phyloP scores from a whole-genome alignment of 2,797 vertebrate species.

The Lacerta bilineata region DNA sequence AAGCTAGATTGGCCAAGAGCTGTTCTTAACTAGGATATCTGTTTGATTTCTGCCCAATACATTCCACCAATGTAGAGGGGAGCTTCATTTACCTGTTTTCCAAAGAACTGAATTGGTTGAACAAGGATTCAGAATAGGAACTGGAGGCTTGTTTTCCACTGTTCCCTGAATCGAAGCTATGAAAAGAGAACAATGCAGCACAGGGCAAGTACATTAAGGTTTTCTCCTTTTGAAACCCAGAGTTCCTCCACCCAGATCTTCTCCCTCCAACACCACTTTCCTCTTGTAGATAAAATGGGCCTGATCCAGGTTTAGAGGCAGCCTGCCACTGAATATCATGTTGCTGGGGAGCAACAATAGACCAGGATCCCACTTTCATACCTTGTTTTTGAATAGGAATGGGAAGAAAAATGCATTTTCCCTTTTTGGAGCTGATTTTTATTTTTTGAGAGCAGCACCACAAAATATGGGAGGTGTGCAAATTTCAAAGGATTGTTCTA shows the following conservation, averaged over 20 bases:
- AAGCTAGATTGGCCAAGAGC: no score
- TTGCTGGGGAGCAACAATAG: no score
- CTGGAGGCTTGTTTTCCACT: slow-evolving; percentile 19
- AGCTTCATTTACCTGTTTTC: slow-evolving; percentile 51
- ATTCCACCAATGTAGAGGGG: no score
- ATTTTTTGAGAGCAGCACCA: no score
- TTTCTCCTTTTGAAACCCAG: background rate
- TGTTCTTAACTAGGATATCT: no score
- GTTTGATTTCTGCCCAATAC: background rate
- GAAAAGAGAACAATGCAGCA: background rate
- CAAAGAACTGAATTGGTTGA: background rate
- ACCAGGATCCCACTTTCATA: no score
- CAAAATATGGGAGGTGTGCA: no score
- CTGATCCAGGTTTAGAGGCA: background rate
- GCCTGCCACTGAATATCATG: no score
- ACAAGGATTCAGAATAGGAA: slow-evolving; percentile 1
- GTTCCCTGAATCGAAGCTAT: slow-evolving; percentile 51
- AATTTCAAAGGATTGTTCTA: no score
- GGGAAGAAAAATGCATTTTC: no score
- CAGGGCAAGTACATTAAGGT: rapidly evolving
- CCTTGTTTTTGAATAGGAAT: no score
- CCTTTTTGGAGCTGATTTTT: no score
- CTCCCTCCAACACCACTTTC: background rate
- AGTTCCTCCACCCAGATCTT: background rate
- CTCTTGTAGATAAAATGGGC: background rate